Base-by-base conservation (phyloP, 2,888 invertebrate genomes). In the Drosophila neonasuta region DNA sequence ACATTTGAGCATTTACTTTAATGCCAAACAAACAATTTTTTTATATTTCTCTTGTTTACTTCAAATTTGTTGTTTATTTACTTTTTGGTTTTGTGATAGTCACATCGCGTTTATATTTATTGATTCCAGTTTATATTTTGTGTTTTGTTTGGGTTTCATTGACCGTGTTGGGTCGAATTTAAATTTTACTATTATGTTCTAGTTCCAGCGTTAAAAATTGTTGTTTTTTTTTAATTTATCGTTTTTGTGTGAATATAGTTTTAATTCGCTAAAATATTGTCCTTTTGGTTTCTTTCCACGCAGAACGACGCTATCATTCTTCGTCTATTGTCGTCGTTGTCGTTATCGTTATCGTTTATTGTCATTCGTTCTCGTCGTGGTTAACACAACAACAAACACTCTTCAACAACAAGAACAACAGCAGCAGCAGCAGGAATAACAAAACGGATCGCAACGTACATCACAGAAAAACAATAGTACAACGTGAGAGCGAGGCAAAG, bases 291-390 rank as follows among this genome's bases (percentile, higher is more conserved):
- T 41, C n/a, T 39, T 34, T 55, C 42, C n/a, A 32, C 46, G 36
- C 45, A 76, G 67, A 78, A 69, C 68, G 76, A 80, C 83, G 80
- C 76, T 70, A 57, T 78, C 72, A 70, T 83, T 76, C 76, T 77
- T 78, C 67, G 83, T 69, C 73, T 75, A 61, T 75, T 68, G 62
- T 71, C 68, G 74, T 79, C 63, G 61, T 67, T 57, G 61, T 71
- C 65, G 49, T 39, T 39, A 39, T 39, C 39, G 39, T 41, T 41
- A 15, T 36, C 36, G 36, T 77, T 70, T 59, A 66, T 77, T 51
- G 64, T 66, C 66, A 34, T 67, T 69, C 15, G 76, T 78, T 55
- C 50, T 73, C 68, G 62, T 70, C 69, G 68, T 74, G 48, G 42
- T 50, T 56, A 42, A 49, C 41, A 36, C 24, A 41, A 48, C 13